phyloP scores from a whole-genome alignment of 37 sponge, comb jelly and placozoan species.

The Beroe ovata region DNA sequence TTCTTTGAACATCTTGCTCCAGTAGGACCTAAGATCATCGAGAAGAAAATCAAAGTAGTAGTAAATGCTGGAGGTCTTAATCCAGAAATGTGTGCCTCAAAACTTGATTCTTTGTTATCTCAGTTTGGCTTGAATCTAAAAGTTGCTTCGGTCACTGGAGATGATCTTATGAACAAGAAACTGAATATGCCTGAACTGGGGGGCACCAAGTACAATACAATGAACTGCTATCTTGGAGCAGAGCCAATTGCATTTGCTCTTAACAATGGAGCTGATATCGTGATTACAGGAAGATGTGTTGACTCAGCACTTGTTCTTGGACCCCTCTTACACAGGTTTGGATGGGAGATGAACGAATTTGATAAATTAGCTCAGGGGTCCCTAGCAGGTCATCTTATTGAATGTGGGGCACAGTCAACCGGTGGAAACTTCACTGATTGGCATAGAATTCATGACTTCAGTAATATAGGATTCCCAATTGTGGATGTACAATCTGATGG shows the following conservation, averaged over 20 bases:
- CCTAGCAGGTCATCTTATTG: constrained; percentile 94
- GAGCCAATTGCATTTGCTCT: constrained; percentile 89
- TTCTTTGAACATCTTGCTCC: constrained; percentile 58
- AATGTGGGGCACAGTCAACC: constrained; percentile 97
- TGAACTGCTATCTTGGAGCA: constrained; percentile 72
- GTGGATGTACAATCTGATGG: constrained; percentile 84
- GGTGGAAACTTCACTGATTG: constrained; percentile 99
- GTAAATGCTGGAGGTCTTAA: constrained; percentile 96
- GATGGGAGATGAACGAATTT: constrained; percentile 51
- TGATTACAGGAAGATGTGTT: constrained; percentile 92
- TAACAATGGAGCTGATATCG: constrained; percentile 87
- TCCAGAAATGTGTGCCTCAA: constrained; percentile 75
- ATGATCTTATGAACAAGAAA: constrained; percentile 74
- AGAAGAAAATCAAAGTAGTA: constrained; percentile 76
- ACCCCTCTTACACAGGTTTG: constrained; percentile 91
- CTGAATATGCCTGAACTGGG: background rate
- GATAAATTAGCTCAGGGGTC: constrained; percentile 61
- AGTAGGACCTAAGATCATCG: constrained; percentile 14
- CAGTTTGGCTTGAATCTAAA: constrained; percentile 79
- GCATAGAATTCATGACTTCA: constrained; percentile 81
- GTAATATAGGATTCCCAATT: constrained; percentile 94
- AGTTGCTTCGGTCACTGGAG: constrained; percentile 89
- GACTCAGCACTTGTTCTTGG: constrained; percentile 92
- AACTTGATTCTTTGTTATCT: constrained; percentile 69
- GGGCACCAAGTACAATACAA: constrained; percentile 20